Conservation (phyloP, 2,113 vertebrate species). For the Lagenorhynchus albirostris region DNA sequence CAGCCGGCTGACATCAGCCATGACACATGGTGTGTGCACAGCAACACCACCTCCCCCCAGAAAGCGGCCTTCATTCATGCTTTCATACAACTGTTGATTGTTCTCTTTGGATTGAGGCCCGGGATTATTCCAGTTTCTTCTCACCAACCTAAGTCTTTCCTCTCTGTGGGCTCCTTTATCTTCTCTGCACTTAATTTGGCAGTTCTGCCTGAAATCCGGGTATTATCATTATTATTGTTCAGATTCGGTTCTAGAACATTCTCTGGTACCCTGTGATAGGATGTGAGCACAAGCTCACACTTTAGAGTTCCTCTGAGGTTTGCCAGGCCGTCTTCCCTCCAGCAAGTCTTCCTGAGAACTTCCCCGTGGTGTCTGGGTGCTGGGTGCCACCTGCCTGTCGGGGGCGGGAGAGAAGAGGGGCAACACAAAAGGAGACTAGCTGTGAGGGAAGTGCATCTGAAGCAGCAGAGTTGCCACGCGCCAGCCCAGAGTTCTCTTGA, state of each 20-base stretch:
- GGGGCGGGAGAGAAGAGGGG: neutral
- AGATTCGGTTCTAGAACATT: constrained; percentile 34
- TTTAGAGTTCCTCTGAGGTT: neutral
- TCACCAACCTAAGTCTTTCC: neutral
- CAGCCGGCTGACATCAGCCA: neutral
- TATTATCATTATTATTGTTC: neutral
- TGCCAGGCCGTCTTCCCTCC: neutral
- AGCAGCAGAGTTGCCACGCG: neutral
- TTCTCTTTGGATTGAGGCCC: neutral
- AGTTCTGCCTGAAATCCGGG: neutral
- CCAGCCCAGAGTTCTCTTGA: neutral
- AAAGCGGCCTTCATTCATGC: neutral
- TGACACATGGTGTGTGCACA: neutral
- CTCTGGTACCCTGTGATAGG: neutral
- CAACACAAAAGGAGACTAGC: neutral
- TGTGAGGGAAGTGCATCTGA: neutral
- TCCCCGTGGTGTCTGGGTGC: neutral
- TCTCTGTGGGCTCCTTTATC: neutral
- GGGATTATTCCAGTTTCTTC: neutral
- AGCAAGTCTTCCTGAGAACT: neutral
- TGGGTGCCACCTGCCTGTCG: neutral
- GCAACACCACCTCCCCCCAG: neutral
- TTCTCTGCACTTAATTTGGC: neutral
- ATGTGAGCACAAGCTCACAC: neutral
- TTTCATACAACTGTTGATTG: neutral